Evolutionary conservation across 2,113 vertebrate genomes (phyloP).

Genomic region (Oreochromis spilurus): DNA sequence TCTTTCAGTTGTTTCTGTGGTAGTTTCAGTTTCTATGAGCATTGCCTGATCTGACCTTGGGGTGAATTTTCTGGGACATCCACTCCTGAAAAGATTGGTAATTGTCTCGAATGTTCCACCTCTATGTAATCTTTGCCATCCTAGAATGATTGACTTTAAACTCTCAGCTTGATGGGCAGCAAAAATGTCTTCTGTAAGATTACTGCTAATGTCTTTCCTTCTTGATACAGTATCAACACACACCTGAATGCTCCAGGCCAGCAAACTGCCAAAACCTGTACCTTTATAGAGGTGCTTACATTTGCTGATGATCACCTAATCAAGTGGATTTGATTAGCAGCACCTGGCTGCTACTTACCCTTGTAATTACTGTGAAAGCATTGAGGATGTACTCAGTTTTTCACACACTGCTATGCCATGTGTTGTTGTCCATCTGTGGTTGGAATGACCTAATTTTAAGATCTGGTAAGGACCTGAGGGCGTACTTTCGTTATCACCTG

Average conservation of each 20-base stretch:
- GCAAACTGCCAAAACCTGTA: neutral
- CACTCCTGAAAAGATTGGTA: neutral
- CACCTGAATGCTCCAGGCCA: neutral
- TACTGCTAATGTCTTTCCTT: rapidly evolving
- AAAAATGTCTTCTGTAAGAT: neutral
- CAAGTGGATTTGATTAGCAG: neutral
- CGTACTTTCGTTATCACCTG: neutral
- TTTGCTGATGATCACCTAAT: neutral
- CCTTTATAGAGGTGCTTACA: neutral
- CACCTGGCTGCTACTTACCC: neutral
- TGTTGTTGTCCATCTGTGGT: neutral
- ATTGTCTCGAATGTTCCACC: neutral
- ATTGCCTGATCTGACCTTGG: neutral
- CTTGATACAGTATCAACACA: neutral
- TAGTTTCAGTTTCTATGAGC: neutral
- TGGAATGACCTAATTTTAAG: neutral
- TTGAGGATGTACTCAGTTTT: neutral
- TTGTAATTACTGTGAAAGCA: neutral
- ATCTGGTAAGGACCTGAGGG: neutral
- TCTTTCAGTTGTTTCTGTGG: neutral
- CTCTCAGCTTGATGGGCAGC: neutral
- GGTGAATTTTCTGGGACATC: neutral
- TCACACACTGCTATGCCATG: neutral
- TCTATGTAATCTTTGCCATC: neutral
- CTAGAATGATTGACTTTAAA: neutral